phyloP scores from a whole-genome alignment of 2,888 invertebrate species.

The Cryptocephalus primarius region DNA sequence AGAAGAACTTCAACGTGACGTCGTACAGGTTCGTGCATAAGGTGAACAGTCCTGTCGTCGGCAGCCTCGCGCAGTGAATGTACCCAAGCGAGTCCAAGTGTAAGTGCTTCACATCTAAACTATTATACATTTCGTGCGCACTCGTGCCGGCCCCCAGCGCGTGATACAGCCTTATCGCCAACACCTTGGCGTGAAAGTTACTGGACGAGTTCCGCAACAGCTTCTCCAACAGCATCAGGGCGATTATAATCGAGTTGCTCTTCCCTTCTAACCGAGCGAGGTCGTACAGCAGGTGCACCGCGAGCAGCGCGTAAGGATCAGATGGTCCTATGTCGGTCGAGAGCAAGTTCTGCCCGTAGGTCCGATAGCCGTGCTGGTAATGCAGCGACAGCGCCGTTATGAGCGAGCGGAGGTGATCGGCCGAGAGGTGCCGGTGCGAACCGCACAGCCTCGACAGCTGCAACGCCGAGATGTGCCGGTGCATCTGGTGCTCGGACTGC shows the following conservation, averaged over 20 bases:
- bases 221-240: conserved; percentile 60
- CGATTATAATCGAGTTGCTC: conserved; percentile 49
- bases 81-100: conserved; percentile 88
- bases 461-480: conserved; percentile 68
- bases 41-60: conserved; percentile 59
- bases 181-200: conserved; percentile 81
- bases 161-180: conserved; percentile 74
- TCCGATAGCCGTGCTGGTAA: conserved; percentile 51
- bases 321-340: conserved; percentile 62
- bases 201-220: conserved; percentile 68
- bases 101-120: conserved; percentile 84
- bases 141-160: conserved; percentile 60
- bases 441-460: conserved; percentile 67
- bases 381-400: conserved; percentile 52
- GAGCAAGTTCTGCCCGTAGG: conserved; percentile 46
- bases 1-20: conserved; percentile 74
- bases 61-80: conserved; percentile 64
- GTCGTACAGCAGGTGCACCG: conserved; percentile 58
- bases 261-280: conserved; percentile 43
- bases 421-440: conserved; percentile 45
- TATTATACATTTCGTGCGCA: conserved; percentile 63
- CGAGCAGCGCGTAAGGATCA: conserved; percentile 72
- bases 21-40: conserved; percentile 61
- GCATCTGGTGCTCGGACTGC: conserved; percentile 60
- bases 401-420: conserved; percentile 45